These are phyloP conservation scores for Cotesia chilonis DNA, from an alignment of 1,140 invertebrate species.

Conservation along the genomic window DNA sequence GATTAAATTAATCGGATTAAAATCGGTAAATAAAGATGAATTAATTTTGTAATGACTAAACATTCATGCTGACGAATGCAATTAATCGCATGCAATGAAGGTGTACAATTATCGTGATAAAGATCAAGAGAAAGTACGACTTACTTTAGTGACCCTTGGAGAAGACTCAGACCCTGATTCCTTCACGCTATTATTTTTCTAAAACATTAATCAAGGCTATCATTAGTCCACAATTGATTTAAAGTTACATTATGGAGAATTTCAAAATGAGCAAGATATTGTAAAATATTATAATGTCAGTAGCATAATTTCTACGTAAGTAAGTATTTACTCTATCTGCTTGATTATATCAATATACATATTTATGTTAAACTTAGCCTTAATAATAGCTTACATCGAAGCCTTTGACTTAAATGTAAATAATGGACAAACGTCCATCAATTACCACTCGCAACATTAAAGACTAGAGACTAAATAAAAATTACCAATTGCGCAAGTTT, in stretches of 20 bases:
- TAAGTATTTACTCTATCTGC: too few species aligned
- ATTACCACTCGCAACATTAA: not conserved
- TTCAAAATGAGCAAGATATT: conserved; percentile 4
- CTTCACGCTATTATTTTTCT: conserved; percentile 20
- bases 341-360: too few species aligned
- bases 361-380: too few species aligned
- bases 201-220: not conserved
- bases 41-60: not conserved
- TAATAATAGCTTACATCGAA: too few species aligned
- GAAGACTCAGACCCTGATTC: conserved; percentile 12
- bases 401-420: too few species aligned
- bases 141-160: conserved; percentile 11
- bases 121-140: conserved; percentile 15
- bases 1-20: conserved; percentile 2
- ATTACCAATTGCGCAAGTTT: conserved; percentile 59
- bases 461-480: conserved; percentile 22
- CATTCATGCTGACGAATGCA: conserved; percentile 6
- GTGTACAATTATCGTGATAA: conserved; percentile 1
- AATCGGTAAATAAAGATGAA: not conserved
- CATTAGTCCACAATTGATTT: not conserved
- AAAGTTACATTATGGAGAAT: not conserved
- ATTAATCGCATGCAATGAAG: conserved; percentile 16
- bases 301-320: too few species aligned
- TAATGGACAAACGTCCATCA: conserved; percentile 13
- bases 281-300: not conserved